Conservation (phyloP, 2,888 invertebrate species). For the Drosophila heteroneura region DNA sequence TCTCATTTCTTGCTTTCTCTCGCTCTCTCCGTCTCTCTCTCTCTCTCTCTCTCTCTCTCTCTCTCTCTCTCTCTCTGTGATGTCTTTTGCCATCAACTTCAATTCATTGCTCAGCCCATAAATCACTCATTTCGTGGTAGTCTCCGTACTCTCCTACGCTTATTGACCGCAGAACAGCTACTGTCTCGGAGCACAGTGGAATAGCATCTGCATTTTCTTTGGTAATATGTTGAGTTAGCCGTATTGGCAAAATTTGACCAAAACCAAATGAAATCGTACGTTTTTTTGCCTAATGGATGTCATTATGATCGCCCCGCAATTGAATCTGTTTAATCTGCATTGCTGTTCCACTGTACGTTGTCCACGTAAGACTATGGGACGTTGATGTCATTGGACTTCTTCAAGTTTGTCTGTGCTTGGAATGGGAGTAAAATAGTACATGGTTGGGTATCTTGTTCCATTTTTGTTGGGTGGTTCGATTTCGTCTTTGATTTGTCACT, state of each 20-base stretch:
- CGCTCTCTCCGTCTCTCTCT: conserved; percentile 26
- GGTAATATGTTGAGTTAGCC: background rate
- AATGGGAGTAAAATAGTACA: conserved; percentile 11
- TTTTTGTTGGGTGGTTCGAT: conserved; percentile 53
- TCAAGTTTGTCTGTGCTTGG: conserved; percentile 24
- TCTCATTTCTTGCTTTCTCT: conserved; percentile 4
- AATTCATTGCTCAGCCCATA: conserved; percentile 78
- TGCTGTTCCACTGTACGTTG: conserved; percentile 52
- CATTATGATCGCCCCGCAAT: background rate
- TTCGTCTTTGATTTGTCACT: conserved; percentile 66
- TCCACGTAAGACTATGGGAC: conserved; percentile 37
- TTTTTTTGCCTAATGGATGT: background rate
- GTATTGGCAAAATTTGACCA: background rate
- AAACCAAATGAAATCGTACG: background rate
- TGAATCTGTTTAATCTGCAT: background rate
- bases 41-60: conserved; percentile 31
- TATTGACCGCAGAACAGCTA: conserved; percentile 40
- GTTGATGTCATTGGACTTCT: conserved; percentile 67
- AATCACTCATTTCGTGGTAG: conserved; percentile 82
- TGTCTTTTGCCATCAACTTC: conserved; percentile 79
- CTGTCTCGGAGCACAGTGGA: conserved; percentile 57
- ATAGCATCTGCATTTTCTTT: background rate
- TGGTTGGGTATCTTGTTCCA: conserved; percentile 9
- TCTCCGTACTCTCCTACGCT: conserved; percentile 62
- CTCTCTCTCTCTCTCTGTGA: conserved; percentile 23